Evolutionary conservation across 2,888 invertebrate species (phyloP).

Genomic region (Digitonthophagus gazella): DNA sequence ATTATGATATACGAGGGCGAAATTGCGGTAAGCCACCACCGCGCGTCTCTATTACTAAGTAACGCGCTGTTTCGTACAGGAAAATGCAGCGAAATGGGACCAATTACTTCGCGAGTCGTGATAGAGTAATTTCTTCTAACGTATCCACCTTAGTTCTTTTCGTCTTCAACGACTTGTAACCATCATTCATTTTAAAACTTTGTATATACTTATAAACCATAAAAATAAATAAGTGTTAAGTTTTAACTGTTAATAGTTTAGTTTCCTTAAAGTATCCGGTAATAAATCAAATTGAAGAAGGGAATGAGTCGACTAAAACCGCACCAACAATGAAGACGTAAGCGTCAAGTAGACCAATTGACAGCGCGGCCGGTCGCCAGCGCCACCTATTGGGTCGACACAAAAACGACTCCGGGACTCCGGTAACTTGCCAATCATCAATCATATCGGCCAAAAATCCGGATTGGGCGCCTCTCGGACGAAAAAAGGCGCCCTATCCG

Average conservation of each 20-base stretch:
- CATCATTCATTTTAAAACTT: no score
- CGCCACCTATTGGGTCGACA: conserved; percentile 6
- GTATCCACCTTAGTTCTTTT: no score
- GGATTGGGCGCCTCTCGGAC: not conserved
- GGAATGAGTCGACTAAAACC: not conserved
- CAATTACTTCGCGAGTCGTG: not conserved
- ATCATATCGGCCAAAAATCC: conserved; percentile 1
- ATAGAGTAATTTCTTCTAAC: not conserved
- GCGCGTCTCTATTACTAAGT: not conserved
- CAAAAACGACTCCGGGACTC: conserved; percentile 7
- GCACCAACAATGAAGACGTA: conserved; percentile 6
- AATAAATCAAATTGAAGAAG: not conserved
- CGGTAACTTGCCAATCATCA: conserved; percentile 9
- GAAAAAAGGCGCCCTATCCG: no score
- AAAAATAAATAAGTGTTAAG: no score
- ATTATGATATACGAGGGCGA: not conserved
- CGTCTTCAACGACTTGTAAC: no score
- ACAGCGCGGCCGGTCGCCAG: conserved; percentile 2
- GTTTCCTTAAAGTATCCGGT: not conserved
- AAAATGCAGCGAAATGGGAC: not conserved
- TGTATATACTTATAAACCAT: no score
- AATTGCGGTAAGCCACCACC: not conserved
- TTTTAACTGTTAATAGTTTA: no score
- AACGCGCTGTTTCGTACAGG: not conserved
- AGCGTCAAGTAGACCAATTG: conserved; percentile 9